Evolutionary conservation across 30 jellyfish, hydroid and myxozoan genomes (phyloP).

Genomic region (Aurelia aurita): DNA sequence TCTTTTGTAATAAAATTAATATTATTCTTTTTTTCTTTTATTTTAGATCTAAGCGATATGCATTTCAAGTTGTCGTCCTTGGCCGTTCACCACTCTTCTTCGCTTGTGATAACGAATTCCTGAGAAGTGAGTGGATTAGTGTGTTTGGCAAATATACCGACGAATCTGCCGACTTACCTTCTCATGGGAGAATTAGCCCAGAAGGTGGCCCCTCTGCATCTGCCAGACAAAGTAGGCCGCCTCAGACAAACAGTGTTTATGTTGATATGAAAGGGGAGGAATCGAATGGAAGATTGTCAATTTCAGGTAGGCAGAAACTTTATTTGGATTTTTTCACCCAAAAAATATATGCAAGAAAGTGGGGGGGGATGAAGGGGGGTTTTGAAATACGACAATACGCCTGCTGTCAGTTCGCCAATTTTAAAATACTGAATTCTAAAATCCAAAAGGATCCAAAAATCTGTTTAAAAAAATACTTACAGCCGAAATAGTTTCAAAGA

Average conservation of each 20-base stretch:
- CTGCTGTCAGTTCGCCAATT: too few species aligned
- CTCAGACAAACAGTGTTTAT: constrained; percentile 11
- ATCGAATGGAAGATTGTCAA: neutral
- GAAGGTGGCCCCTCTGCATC: constrained; percentile 66
- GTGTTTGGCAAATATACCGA: constrained; percentile 57
- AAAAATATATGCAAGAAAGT: too few species aligned
- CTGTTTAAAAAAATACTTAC: too few species aligned
- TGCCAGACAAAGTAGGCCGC: constrained; percentile 24
- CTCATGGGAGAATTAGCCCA: constrained; percentile 59
- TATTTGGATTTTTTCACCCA: too few species aligned
- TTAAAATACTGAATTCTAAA: too few species aligned
- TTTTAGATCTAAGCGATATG: constrained; percentile 72
- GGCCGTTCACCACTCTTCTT: constrained; percentile 74
- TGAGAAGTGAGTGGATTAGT: constrained; percentile 80
- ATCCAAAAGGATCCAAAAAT: too few species aligned
- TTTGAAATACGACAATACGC: too few species aligned
- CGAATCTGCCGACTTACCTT: constrained; percentile 7
- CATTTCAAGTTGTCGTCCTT: constrained; percentile 81
- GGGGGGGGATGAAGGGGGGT: too few species aligned
- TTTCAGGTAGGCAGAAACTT: neutral
- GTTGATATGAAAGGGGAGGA: constrained; percentile 40
- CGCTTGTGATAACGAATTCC: constrained; percentile 87
- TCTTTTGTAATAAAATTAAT: too few species aligned
- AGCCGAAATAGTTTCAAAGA: too few species aligned
- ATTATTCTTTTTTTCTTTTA: neutral